phyloP scores from a whole-genome alignment of 1,140 invertebrate genomes.

The Zaprionus gabonicus region DNA sequence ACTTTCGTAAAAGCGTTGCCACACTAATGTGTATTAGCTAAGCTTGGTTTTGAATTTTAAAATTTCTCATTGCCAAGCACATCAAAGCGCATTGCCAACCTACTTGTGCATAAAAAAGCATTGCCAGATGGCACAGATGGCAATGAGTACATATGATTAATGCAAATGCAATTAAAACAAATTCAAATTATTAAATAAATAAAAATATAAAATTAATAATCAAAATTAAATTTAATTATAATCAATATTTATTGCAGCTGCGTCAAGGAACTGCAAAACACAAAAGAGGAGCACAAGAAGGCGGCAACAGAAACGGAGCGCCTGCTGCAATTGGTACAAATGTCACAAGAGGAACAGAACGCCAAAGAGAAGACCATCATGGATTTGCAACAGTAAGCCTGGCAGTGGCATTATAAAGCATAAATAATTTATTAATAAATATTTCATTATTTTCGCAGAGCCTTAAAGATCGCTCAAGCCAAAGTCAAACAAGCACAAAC shows the following conservation, averaged over 20 bases:
- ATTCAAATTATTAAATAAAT: background rate
- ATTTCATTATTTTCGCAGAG: constrained; percentile 85
- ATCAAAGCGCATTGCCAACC: background rate
- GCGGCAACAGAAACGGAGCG: constrained; percentile 95
- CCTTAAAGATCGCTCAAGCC: constrained; percentile 94
- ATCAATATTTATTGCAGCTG: constrained; percentile 40
- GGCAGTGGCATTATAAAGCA: background rate
- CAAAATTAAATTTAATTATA: background rate
- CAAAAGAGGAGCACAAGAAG: constrained; percentile 91
- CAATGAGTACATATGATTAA: background rate
- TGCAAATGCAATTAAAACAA: background rate
- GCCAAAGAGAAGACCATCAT: constrained; percentile 97
- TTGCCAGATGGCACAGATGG: background rate
- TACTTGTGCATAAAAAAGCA: background rate
- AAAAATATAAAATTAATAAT: background rate
- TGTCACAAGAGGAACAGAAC: constrained; percentile 97
- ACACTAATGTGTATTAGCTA: background rate
- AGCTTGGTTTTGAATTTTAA: background rate
- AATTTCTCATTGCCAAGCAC: background rate
- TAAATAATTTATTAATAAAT: constrained; percentile 9
- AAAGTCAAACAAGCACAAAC: constrained; percentile 93
- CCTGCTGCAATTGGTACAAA: constrained; percentile 95
- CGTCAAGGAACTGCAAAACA: constrained; percentile 87
- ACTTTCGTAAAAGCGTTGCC: background rate
- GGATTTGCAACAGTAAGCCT: constrained; percentile 94